Evolutionary conservation across 2,113 vertebrate species (phyloP).

Genomic region (Chascanopsetta lugubris): DNA sequence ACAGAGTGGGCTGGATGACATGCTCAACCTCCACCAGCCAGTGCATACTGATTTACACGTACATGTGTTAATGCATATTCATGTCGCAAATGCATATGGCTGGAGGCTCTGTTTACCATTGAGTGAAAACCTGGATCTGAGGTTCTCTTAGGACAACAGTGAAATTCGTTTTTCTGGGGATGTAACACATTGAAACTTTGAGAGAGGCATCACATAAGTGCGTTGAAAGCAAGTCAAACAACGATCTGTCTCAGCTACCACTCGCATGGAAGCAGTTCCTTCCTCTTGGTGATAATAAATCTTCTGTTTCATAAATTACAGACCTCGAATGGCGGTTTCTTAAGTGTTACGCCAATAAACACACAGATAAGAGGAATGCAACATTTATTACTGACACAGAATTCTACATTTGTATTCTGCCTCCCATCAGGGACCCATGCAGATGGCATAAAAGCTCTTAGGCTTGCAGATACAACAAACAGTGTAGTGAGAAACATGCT

Average conservation of each 20-base stretch:
- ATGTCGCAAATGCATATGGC: not conserved
- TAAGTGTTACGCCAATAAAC: constrained; percentile 3
- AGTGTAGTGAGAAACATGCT: constrained; percentile 10
- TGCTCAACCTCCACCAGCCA: constrained; percentile 21
- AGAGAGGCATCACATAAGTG: constrained; percentile 12
- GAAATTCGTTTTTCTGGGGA: constrained; percentile 34
- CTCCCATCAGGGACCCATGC: constrained; percentile 24
- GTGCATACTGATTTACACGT: constrained; percentile 15
- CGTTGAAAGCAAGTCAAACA: not conserved
- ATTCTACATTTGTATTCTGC: constrained; percentile 15
- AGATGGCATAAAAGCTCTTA: constrained; percentile 1
- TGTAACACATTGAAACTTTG: constrained; percentile 32
- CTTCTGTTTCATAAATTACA: constrained; percentile 17
- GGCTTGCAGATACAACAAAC: constrained; percentile 45
- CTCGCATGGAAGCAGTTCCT: constrained; percentile 24
- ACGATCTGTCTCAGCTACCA: not conserved
- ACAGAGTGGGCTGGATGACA: constrained; percentile 28
- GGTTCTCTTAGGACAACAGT: constrained; percentile 21
- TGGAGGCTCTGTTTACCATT: constrained; percentile 3
- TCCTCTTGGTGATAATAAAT: constrained; percentile 9
- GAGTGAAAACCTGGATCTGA: not conserved
- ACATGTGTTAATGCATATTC: not conserved
- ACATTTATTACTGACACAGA: not conserved
- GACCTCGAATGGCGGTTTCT: constrained; percentile 8
- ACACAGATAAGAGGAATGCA: constrained; percentile 23